Base-by-base conservation (phyloP, 2,113 vertebrate species). In the Brevimyrus niger region DNA sequence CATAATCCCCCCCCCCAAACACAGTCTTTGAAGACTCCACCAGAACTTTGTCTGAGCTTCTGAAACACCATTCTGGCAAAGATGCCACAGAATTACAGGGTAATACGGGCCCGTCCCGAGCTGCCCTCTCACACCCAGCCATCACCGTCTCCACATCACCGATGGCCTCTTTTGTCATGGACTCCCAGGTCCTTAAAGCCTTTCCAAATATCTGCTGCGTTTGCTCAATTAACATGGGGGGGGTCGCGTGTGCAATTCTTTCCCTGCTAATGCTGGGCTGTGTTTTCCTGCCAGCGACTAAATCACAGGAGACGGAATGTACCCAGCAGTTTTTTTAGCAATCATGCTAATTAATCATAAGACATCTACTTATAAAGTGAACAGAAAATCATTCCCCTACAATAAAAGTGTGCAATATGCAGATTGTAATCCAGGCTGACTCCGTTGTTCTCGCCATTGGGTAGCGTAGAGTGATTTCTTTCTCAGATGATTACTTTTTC, bases 331-430 rank as follows among this genome's bases (percentile, higher is more conserved):
- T 47, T 53, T 53, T 35, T 86, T 53, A 35, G 50, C 85, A 53
- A 50, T 27, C 83, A 27, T 46, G 10, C 83, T 86, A 47, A 87
- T 87, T 87, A 53, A 51, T 87, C 85, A 87, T 53, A 87, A 38
- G 50, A 53, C 47, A 86, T 31, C 50, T 87, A 87, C 50, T 87
- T 35, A 19, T n/a, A 50, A 53, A 48, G 4, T 10, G 31, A 53
- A 53, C 8, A 51, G 44, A 86, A 53, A 53, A 48, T 50, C 44
- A 27, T 86, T 86, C 3, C 23, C n/a, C 4, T 27, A 50, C 35
- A 80, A 80, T 80, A 27, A 47, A 86, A 86, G 19, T 47, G 44
- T n/a, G 83, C 73, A 80, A 86, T 47, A 48, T 86, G 44, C 44
- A 47, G 83, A 27, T n/a, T 31, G 46, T 48, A 86, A 86, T 86